Conservation (phyloP, 2,113 vertebrate genomes). For the Phalacrocorax brasilianus region DNA sequence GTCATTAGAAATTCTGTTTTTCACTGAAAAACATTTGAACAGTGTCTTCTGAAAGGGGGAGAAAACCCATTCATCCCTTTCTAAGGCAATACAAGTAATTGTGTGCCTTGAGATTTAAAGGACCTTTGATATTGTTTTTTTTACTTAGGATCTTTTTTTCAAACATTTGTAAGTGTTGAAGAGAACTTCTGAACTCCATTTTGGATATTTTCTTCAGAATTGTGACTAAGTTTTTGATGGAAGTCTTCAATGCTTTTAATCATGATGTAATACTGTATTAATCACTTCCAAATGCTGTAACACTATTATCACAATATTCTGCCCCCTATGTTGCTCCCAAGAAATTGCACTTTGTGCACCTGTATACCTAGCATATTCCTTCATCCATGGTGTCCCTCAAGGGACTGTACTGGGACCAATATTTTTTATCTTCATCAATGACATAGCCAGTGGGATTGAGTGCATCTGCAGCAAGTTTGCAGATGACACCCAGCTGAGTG, state of each 20-base stretch:
- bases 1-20: neutral
- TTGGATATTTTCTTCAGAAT: neutral
- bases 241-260: neutral
- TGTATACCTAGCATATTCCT: neutral
- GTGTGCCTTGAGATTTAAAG: neutral
- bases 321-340: neutral
- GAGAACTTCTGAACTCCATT: neutral
- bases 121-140: neutral
- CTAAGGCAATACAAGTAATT: neutral
- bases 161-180: neutral
- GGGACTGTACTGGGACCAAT: accelerated
- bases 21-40: neutral
- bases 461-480: neutral
- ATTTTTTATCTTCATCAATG: neutral
- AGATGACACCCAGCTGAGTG: neutral
- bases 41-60: neutral
- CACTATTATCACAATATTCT: neutral
- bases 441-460: neutral
- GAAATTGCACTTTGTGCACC: neutral
- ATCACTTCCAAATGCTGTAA: neutral
- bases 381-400: neutral
- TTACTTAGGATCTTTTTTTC: neutral
- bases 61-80: neutral
- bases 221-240: neutral
- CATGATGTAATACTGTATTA: neutral